Percentiles rank a stretch among this genome's conserved stretches.
Evolutionary conservation across 2,888 invertebrate species (phyloP).

Genomic region (Ornithoptera priamus): DNA sequence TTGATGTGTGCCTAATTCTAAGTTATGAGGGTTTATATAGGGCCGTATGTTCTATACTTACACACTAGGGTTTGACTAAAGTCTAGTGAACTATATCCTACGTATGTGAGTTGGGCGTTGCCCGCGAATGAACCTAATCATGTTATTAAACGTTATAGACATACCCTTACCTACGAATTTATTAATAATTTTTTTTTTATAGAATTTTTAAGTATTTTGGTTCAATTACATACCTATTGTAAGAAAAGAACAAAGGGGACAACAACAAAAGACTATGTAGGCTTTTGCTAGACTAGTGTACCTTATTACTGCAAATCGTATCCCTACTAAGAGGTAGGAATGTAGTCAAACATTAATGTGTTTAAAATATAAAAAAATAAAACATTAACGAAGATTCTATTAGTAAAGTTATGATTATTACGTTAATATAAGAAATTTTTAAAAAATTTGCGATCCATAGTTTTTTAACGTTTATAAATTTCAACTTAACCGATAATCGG

Average conservation of each 20-base stretch:
- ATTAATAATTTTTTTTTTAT: not conserved
- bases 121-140: slow-evolving; percentile 57
- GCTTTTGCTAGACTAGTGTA: no score
- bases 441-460: slow-evolving; percentile 40
- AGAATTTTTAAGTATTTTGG: not conserved
- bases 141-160: slow-evolving; percentile 44
- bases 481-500: slow-evolving; percentile 48
- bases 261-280: no score
- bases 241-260: no score
- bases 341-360: no score
- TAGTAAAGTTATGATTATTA: not conserved
- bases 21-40: slow-evolving; percentile 73
- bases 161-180: slow-evolving; percentile 21
- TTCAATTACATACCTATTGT: no score
- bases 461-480: slow-evolving; percentile 39
- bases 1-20: slow-evolving; percentile 71
- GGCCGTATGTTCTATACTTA: slow-evolving; percentile 66
- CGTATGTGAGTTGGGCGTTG: slow-evolving; percentile 57
- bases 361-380: no score
- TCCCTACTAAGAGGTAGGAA: no score
- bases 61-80: slow-evolving; percentile 50
- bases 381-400: no score
- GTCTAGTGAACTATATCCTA: slow-evolving; percentile 52
- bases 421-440: not conserved
- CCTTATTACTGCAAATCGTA: no score